Evolutionary conservation across 1,140 invertebrate species (phyloP), one percentile per base, ranked within the genome.

Genomic region (Trichonephila clavata): DNA sequence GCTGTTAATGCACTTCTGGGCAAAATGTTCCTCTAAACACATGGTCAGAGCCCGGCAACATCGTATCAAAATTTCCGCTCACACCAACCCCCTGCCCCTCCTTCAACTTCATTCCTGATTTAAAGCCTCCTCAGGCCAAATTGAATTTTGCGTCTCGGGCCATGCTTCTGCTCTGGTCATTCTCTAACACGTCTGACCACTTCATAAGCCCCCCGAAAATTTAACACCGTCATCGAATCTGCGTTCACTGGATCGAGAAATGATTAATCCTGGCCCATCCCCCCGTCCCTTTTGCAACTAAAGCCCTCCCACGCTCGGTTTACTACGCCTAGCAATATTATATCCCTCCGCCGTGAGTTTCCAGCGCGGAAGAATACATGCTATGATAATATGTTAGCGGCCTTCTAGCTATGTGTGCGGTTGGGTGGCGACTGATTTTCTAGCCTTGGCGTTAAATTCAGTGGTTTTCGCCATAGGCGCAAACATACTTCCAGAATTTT

Each of bases 131-230:
- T 71, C 63, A 68, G 63, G 86, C n/a, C n/a, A 88, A 88, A 88
- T 88, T 71, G 86, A 88, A 88, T 88, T 88, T 88, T 88, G 32
- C 32, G 86, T 88, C 39, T 71, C 43, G 86, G 32, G 21, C 60
- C 61, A 61, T 20, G 84, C 59, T 61, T 13, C 32, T 18, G 61
- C 21, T 50, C 84, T 86, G 84, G 84, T 86, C 57, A 39, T 63
- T 50, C 86, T 68, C 61, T n/a, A 88, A 88, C 86, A 68, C 86
- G 86, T 88, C 63, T 61, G 63, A 43, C 86, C 86, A 88, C 86
- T 88, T 68, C 86, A 88, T 88, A 88, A 88, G 86, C 86, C 86
- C 32, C 39, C 68, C 68, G 61, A 88, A 88, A 88, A 88, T 88
- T 88, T 88, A 88, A 88, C 63, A 63, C 61, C 63, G 59, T 50